Conservation (phyloP, 2,113 vertebrate genomes). For the Lota lota region DNA sequence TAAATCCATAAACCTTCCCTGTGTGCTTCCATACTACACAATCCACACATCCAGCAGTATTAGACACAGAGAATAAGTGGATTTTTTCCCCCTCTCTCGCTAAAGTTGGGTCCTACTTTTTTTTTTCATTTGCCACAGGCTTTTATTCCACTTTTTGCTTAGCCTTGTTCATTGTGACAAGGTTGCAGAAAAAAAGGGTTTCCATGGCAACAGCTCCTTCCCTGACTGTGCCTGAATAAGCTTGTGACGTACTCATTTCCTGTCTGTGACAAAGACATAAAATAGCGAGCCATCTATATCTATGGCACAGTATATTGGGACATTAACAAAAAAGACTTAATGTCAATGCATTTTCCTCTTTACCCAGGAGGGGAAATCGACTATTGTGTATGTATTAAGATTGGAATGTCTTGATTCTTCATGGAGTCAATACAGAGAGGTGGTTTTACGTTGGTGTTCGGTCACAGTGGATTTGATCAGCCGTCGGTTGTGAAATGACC, state of each 20-base stretch:
- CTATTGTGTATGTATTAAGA: too few relatives aligned
- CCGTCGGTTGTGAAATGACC: conserved; percentile 26
- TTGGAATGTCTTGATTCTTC: too few relatives aligned
- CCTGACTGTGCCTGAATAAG: conserved; percentile 48
- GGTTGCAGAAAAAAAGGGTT: conserved; percentile 44
- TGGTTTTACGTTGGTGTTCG: neutral
- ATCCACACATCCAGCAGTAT: neutral
- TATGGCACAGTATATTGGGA: neutral
- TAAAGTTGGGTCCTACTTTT: conserved; percentile 1
- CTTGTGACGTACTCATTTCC: conserved; percentile 57
- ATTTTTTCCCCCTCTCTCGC: neutral
- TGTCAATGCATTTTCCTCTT: too few relatives aligned
- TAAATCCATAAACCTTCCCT: neutral
- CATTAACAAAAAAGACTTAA: neutral
- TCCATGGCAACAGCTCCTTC: conserved; percentile 53
- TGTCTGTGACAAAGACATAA: conserved; percentile 43
- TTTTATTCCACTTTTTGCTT: conserved; percentile 44
- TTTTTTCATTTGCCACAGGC: conserved; percentile 34
- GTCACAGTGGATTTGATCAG: conserved; percentile 16
- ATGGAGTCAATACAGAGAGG: too few relatives aligned
- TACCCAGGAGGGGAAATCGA: too few relatives aligned
- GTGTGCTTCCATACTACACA: neutral
- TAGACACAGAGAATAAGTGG: neutral
- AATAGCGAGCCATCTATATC: neutral
- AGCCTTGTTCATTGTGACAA: conserved; percentile 51